Evolutionary conservation across 2,113 vertebrate species (phyloP).

Genomic region (Petroica traversi): DNA sequence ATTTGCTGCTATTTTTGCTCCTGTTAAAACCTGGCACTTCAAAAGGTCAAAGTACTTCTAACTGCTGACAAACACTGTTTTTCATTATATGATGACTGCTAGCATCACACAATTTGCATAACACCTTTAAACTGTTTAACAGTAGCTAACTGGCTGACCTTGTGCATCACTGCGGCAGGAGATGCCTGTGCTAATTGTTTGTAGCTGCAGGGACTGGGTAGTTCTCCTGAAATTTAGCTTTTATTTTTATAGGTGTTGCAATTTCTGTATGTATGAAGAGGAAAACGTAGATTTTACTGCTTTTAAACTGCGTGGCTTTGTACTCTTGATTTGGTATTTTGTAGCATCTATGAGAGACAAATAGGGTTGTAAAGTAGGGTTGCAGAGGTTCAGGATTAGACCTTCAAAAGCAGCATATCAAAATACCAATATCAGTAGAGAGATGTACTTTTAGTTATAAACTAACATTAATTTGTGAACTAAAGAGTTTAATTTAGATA

Average conservation of each 20-base stretch:
- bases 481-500: neutral
- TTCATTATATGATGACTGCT: neutral
- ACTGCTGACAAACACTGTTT: neutral
- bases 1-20: slow-evolving; percentile 3
- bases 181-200: neutral
- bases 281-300: neutral
- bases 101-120: neutral
- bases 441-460: neutral
- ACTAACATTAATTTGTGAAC: neutral
- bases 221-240: neutral
- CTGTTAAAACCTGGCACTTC: neutral
- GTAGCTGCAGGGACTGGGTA: neutral
- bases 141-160: neutral
- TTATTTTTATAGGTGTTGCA: neutral
- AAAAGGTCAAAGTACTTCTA: neutral
- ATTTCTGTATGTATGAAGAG: neutral
- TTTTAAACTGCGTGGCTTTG: neutral
- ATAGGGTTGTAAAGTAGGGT: neutral
- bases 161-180: neutral
- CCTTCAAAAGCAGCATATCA: neutral
- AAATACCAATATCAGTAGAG: neutral
- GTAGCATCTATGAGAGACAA: neutral
- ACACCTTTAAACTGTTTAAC: neutral
- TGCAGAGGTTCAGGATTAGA: neutral
- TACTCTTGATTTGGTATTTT: neutral